Percentiles rank a stretch among this genome's conserved stretches.
Evolutionary conservation across 2,113 vertebrate species (phyloP).

Genomic region (Forbesichthys agassizii): DNA sequence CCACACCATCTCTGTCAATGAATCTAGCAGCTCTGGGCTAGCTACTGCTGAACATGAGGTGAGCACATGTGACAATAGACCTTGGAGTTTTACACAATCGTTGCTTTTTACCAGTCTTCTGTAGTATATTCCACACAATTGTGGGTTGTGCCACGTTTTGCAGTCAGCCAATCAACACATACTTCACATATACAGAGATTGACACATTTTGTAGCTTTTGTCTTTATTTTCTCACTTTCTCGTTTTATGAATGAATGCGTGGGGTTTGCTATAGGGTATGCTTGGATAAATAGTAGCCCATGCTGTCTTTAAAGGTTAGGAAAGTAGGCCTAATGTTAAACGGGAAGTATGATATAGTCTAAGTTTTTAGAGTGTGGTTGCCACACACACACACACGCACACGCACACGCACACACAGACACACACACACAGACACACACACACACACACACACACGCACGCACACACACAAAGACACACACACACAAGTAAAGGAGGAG

Average conservation of each 20-base stretch:
- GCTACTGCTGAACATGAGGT: constrained; percentile 44
- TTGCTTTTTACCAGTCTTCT: neutral
- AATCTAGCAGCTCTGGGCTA: too few species aligned
- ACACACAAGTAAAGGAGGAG: constrained; percentile 72
- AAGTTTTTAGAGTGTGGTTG: neutral
- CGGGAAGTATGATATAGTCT: neutral
- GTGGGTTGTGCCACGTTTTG: too few species aligned
- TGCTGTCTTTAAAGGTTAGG: neutral
- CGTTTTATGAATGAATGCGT: too few species aligned
- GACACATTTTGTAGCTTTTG: too few species aligned
- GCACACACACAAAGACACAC: constrained; percentile 9
- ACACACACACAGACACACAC: constrained; percentile 11
- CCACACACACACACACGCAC: neutral
- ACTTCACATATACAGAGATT: too few species aligned
- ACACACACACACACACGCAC: constrained; percentile 26
- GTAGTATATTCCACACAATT: neutral
- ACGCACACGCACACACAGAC: constrained; percentile 17
- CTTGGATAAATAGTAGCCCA: neutral
- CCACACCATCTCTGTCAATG: neutral
- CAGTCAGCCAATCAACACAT: too few species aligned
- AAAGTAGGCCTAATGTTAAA: neutral
- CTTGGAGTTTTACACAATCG: constrained; percentile 16
- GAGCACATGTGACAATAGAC: constrained; percentile 58
- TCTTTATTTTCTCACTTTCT: too few species aligned
- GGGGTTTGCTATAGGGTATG: too few species aligned